Base-by-base conservation (phyloP, 1,140 invertebrate species). In the Pseudomyrmex flavicornis region DNA sequence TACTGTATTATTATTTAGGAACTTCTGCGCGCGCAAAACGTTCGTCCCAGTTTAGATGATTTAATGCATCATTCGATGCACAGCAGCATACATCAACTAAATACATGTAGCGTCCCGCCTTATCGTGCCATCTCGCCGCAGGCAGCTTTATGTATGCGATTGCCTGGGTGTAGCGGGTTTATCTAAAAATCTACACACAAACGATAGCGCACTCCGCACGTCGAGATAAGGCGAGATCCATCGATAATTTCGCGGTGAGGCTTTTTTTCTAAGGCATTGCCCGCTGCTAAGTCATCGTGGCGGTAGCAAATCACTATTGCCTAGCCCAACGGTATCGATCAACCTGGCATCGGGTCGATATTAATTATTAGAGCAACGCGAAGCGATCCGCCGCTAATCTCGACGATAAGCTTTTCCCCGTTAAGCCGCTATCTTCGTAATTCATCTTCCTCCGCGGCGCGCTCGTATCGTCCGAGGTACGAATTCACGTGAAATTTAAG, bases 291-390 rank as follows among this genome's bases (percentile, higher is more conserved):
- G 66, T 80, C 66, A 80, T 80, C 66, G 52, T 54, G 44, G 54
- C 66, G 66, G 66, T 80, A 80, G 76, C 68, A 80, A 35, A 80
- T 72, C 76, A 35, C 54, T 80, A 80, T 80, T 70, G 54, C 76
- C 35, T 72, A 80, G 54, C 50, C 15, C 15, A 44, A 22, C 76
- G 76, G 59, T 80, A 80, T 59, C 76, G 76, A 80, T 80, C 76
- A 44, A 20, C 44, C 54, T 35, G 12, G 1, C 17, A 13, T 15
- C 76, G 22, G 13, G 35, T 35, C 46, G 76, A 80, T 80, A 80
- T 80, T 80, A 80, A 80, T 80, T 80, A 80, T 80, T 80, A 80
- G 76, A 80, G 65, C 65, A 70, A n/a, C 65, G 54, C 75, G 54
- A 12, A 13, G 46, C 63, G 66, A 35, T 12, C 65, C 76, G 44